These are phyloP conservation scores for Cydia pomonella DNA, from an alignment of 1,140 invertebrate species.

Conservation along the genomic window DNA sequence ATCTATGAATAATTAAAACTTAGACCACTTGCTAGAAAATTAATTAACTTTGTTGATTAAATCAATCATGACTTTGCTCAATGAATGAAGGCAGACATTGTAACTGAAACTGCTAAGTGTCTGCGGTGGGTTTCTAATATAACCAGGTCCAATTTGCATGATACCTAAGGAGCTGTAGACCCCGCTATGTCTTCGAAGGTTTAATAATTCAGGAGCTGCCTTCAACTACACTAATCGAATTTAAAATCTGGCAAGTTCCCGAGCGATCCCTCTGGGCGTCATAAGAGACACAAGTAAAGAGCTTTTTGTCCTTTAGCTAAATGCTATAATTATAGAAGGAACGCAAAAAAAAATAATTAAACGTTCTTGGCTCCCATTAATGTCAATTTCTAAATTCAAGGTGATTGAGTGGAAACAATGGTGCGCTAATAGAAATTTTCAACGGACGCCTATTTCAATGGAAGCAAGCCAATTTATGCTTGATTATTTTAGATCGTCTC, in stretches of 20 bases:
- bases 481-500: too few species aligned
- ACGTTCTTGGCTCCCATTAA: not conserved
- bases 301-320: not conserved
- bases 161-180: not conserved
- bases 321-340: not conserved
- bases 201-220: slow-evolving; percentile 22
- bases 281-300: not conserved
- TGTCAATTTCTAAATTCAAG: not conserved
- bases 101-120: slow-evolving; percentile 9
- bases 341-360: not conserved
- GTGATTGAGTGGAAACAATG: not conserved
- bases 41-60: not conserved
- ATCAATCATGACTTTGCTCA: not conserved
- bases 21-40: not conserved
- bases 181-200: not conserved
- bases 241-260: slow-evolving; percentile 9
- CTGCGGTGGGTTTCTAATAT: slow-evolving; percentile 6
- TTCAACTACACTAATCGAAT: slow-evolving; percentile 29
- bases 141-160: slow-evolving; percentile 26
- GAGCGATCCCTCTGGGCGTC: slow-evolving; percentile 4
- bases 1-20: not conserved
- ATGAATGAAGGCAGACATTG: slow-evolving; percentile 9
- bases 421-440: slow-evolving; percentile 9
- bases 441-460: not conserved
- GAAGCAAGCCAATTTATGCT: not conserved